Base-by-base conservation (phyloP, 2,797 vertebrate species). In the Pristis pectinata region DNA sequence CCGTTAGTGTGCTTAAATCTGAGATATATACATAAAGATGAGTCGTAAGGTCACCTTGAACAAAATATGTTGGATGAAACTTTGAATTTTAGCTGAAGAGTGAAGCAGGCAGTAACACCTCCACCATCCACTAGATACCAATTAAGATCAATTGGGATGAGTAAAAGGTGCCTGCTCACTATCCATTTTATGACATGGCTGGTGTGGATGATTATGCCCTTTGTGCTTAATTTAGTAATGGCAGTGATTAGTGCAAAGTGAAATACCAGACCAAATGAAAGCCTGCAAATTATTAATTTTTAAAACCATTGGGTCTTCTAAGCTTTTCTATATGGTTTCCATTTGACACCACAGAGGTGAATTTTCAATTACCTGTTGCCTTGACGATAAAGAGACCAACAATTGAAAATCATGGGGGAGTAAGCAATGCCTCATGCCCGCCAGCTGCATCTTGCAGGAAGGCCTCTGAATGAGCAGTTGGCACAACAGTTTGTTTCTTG, bases 41-140 rank as follows among this genome's bases (percentile, higher is more conserved):
- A 61, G 17, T 34, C 89, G n/a, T 17, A 37, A 67, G n/a, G 87
- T 24, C 59, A 91, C n/a, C 87, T 91, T 67, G 87, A 91, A 91
- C n/a, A 67, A 67, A 67, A 91, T 27, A 41, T 0, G 22, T 27
- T 91, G 9, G n/a, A 37, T 67, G 19, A 22, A 91, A 91, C 59
- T 37, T 27, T 41, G n/a, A 64, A 67, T 37, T 91, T 67, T 24
- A 67, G 0, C 24, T 37, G 59, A 41, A 22, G 7, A 91, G 19
- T 91, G 30, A 67, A 41, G 22, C 1, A 3, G 61, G 8, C n/a
- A n/a, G n/a, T n/a, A 61, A 5, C 30, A 61, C 11, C 1, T 87
- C 53, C 64, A 37, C 19, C 59, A 27, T 67, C 13, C 56, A 61
- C 6, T 19, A n/a, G 15, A 17, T 34, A 37, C 85, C 34, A 41